Evolutionary conservation across 2,888 invertebrate species (phyloP), one percentile per base, ranked within the genome.

Genomic region (Argyra leucocephala): DNA sequence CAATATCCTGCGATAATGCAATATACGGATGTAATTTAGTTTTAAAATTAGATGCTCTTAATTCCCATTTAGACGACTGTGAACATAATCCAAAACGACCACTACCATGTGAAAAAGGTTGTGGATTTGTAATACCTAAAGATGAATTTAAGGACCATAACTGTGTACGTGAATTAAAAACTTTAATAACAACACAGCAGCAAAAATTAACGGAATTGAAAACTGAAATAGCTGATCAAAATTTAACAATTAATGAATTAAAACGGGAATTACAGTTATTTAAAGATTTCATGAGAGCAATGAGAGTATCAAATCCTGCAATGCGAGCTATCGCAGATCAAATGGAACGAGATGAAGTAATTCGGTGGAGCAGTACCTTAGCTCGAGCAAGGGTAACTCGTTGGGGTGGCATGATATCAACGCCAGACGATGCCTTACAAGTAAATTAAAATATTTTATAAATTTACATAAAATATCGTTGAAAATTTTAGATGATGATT

Each of bases 371-470:
- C 61, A 87, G 85, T 71, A 88, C 91, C 0, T 80, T 95, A 62
- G 83, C 91, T 1, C 81, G 92, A 61, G 94, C 94, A 22, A 82
- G 95, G 67, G 96, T 97, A 61, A 95, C 95, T 1, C 85, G 96
- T 66, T 97, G 96, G 97, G 97, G 96, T 65, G 96, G 96, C 65
- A 96, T 97, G 95, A 97, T 97, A 74, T 96, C 96, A 31, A 97
- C 97, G 15, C 97, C 97, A 0, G 96, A 97, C 77, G 93, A 93
- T 79, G 89, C 93, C 64, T 82, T 96, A 71, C 93, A 93, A 86
- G 92, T 92, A 77, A 75, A 37, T 63, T 58, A 23, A 58, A 58
- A 31, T 37, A 64, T 57, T 59, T 61, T 58, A 10, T 68, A 63
- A 31, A 4, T 31, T 31, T 15, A 26, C 31, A 4, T 58, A 3